Base-by-base conservation (phyloP, 2,113 vertebrate genomes). In the Paramisgurnus dabryanus region DNA sequence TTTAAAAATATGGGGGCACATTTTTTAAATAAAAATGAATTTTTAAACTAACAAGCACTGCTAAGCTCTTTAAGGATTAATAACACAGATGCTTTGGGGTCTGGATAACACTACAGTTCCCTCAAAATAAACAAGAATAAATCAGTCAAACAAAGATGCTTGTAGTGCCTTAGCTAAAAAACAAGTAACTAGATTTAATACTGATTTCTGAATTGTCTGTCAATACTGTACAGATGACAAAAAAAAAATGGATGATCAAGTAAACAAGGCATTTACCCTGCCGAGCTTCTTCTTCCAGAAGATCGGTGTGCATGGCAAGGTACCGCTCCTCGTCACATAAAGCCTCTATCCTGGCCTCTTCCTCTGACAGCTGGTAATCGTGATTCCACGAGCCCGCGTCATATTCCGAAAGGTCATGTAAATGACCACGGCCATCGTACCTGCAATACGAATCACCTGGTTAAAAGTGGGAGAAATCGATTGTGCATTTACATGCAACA, bases 361-460 rank as follows among this genome's bases (percentile, higher is more conserved):
- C 98, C 91, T 99, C 98, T 0, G 98, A 98, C 85, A 99, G 94
- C 5, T 96, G 95, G 89, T 99, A 97, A 86, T 95, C 95, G 85
- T 95, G 93, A 92, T 99, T 99, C 98, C 98, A 99, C 0, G 98
- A 98, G 83, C 96, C 97, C 22, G 97, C 97, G 80, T 99, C 98
- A n/a, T 98, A 99, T 82, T 99, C 97, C 85, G 98, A 99, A 78
- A 99, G 98, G 94, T 99, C 97, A 92, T 99, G 97, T 67, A 99
- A 96, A 93, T 99, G 98, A 95, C 98, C 98, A 43, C 98, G 97
- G 69, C 98, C 97, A 91, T 99, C 98, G 2, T 99, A 99, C 94
- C 98, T 99, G 96, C 92, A 94, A 94, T 86, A 88, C 64, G 94
- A 96, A 92, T 87, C 40, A 27, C 0, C 43, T 80, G 92, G 93